Evolutionary conservation across 2,113 vertebrate genomes (phyloP).

Genomic region (Elephas maximus): DNA sequence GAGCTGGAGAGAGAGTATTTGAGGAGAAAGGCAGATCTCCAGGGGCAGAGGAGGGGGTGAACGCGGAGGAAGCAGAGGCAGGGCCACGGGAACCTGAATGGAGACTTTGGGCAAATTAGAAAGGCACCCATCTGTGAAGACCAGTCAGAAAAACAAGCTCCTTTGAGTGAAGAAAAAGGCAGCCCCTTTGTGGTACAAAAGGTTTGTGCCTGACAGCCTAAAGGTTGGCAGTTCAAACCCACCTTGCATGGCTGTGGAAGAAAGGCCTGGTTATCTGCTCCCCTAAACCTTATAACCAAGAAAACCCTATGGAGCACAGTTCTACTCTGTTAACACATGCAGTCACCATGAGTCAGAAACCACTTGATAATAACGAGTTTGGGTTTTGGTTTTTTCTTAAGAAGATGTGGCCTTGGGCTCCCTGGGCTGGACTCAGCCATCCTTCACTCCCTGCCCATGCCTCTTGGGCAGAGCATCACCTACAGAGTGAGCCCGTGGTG

Average conservation of each 20-base stretch:
- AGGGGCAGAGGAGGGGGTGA: background rate
- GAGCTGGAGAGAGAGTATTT: background rate
- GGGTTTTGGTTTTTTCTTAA: background rate
- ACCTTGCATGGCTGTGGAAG: no score
- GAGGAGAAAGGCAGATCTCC: background rate
- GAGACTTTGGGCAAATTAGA: background rate
- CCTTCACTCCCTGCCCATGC: background rate
- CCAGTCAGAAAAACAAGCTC: background rate
- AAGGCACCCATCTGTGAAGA: background rate
- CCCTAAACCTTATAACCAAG: no score
- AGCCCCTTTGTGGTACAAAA: background rate
- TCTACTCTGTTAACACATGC: no score
- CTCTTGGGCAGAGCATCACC: background rate
- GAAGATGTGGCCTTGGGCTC: background rate
- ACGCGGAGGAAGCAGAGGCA: background rate
- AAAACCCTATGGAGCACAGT: no score
- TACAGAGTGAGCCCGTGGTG: background rate
- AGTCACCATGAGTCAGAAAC: no score
- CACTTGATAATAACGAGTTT: no score
- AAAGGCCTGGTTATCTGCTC: no score
- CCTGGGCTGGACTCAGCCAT: background rate
- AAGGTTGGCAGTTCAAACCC: background rate
- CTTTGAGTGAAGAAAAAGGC: background rate
- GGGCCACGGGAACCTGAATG: background rate
- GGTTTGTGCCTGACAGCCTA: background rate